phyloP scores from a whole-genome alignment of 2,888 invertebrate species.

The Orthosia gracilis region DNA sequence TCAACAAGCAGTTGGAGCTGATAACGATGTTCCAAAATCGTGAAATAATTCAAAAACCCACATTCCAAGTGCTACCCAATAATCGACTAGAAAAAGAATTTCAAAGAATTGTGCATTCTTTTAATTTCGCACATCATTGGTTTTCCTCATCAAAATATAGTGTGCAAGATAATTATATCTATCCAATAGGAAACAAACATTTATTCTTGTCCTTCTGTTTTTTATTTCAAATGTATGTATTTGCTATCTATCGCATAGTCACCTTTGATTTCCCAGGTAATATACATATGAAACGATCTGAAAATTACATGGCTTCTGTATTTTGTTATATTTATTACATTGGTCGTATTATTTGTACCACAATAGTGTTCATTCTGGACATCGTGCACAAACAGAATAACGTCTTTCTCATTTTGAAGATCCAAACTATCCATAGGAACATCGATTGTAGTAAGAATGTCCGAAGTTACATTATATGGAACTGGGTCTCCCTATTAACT shows the following conservation, averaged over 20 bases:
- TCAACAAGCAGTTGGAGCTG: too few species aligned
- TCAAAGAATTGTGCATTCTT: not conserved
- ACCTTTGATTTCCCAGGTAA: too few species aligned
- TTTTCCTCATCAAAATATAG: conserved; percentile 15
- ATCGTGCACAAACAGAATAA: conserved; percentile 12
- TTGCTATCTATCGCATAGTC: too few species aligned
- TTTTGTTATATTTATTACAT: too few species aligned
- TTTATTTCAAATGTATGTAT: too few species aligned
- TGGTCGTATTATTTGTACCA: too few species aligned
- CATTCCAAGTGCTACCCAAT: not conserved
- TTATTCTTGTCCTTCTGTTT: too few species aligned
- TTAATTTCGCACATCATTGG: not conserved
- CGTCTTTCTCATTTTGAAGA: conserved; percentile 30
- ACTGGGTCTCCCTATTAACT: conserved; percentile 38
- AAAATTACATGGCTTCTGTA: too few species aligned
- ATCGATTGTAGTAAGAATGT: conserved; percentile 20
- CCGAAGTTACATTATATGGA: conserved; percentile 24
- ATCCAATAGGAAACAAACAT: conserved; percentile 2
- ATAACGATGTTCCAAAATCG: not conserved
- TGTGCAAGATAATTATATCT: not conserved
- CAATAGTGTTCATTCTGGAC: conserved; percentile 8
- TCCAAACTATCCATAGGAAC: conserved; percentile 40
- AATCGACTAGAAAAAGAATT: conserved; percentile 9
- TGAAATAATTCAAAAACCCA: not conserved
- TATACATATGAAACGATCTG: too few species aligned